phyloP scores from a whole-genome alignment of 1,140 invertebrate species.

The Drosophila funebris region DNA sequence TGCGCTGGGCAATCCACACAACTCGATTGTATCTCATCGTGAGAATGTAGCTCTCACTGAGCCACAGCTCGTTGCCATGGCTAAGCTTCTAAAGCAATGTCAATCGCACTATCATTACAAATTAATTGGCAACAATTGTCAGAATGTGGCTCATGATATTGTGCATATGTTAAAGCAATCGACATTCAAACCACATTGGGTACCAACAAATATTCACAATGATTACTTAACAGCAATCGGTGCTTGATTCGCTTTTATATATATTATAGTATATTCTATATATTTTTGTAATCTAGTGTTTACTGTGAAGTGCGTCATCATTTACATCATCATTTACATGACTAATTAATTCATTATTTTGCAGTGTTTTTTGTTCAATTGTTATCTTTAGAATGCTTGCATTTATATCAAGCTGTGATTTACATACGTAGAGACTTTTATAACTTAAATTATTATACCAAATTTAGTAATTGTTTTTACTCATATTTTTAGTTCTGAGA shows the following conservation, averaged over 20 bases:
- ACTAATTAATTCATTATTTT: too few species aligned
- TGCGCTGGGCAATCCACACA: background rate
- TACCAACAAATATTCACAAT: background rate
- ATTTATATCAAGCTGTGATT: too few species aligned
- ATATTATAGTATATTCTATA: too few species aligned
- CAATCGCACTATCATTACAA: background rate
- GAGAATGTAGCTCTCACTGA: background rate
- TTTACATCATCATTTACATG: too few species aligned
- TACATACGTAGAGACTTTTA: too few species aligned
- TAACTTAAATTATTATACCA: too few species aligned
- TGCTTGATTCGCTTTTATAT: background rate
- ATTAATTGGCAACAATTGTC: slow-evolving; percentile 14
- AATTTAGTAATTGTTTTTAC: too few species aligned
- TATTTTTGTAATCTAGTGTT: too few species aligned
- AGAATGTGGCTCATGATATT: background rate
- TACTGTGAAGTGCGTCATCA: too few species aligned
- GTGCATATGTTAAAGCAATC: background rate
- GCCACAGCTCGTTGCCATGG: background rate
- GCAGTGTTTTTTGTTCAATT: too few species aligned
- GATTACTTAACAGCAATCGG: background rate
- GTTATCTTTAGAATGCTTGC: too few species aligned
- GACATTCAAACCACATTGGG: background rate
- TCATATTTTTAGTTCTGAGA: too few species aligned
- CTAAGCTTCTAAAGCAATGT: background rate
- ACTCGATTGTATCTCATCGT: background rate